phyloP scores from a whole-genome alignment of 2,888 invertebrate genomes.

The Opisthograptis luteolata region DNA sequence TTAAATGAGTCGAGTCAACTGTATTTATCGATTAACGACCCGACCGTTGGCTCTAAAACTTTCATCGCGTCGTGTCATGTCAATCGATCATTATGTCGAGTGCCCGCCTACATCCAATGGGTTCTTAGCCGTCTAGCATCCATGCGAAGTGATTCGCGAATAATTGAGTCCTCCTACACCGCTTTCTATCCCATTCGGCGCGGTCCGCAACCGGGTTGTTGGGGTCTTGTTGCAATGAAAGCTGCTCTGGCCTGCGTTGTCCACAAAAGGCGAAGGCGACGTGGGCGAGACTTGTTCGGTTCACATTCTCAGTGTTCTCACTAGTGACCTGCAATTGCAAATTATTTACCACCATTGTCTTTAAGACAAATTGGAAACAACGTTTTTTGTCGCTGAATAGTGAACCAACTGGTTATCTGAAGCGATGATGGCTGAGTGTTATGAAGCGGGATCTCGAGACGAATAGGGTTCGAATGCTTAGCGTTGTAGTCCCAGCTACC shows the following conservation, averaged over 20 bases:
- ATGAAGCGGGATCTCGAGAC: too few species aligned
- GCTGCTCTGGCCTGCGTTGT: conserved; percentile 48
- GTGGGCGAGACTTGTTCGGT: conserved; percentile 49
- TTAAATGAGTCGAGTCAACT: conserved; percentile 15
- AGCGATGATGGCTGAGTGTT: too few species aligned
- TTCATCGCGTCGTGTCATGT: conserved; percentile 33
- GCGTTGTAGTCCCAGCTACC: too few species aligned
- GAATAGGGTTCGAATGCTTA: too few species aligned
- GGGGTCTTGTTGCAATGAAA: conserved; percentile 55
- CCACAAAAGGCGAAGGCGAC: conserved; percentile 57
- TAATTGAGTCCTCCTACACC: conserved; percentile 64
- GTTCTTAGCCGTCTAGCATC: conserved; percentile 3
- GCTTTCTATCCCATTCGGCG: conserved; percentile 52
- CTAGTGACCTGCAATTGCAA: conserved; percentile 37
- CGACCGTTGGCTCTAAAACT: conserved; percentile 27
- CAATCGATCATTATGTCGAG: conserved; percentile 23
- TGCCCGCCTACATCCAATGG: conserved; percentile 22
- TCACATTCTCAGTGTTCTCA: conserved; percentile 36
- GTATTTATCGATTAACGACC: conserved; percentile 30
- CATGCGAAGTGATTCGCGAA: conserved; percentile 37
- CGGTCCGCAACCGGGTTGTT: conserved; percentile 39
- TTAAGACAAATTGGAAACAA: neutral
- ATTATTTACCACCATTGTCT: conserved; percentile 27
- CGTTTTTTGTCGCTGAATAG: conserved; percentile 2
- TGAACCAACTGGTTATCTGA: neutral